Evolutionary conservation across 2,888 invertebrate genomes (phyloP).

Genomic region (Melipona beecheii): DNA sequence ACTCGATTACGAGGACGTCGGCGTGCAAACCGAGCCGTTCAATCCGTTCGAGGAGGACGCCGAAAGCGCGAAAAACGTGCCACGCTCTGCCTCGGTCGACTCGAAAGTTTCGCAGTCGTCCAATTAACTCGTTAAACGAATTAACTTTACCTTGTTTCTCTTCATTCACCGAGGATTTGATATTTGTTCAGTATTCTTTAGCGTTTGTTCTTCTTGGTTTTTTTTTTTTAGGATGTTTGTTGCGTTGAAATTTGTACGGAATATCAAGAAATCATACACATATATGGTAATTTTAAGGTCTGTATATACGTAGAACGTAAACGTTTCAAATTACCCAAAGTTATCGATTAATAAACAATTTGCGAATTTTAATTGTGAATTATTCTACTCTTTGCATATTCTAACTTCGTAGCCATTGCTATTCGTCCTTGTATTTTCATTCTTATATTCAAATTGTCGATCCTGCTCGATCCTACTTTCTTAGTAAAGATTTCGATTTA

Average conservation of each 20-base stretch:
- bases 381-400: neutral
- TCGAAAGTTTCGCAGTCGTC: slow-evolving; percentile 75
- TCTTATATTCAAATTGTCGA: neutral
- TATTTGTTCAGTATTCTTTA: slow-evolving; percentile 26
- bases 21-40: slow-evolving; percentile 82
- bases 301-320: neutral
- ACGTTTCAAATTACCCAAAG: neutral
- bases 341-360: neutral
- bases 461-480: neutral
- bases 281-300: neutral
- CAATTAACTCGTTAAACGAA: slow-evolving; percentile 37
- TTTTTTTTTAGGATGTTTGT: no score
- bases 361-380: neutral
- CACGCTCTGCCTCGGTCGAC: slow-evolving; percentile 75
- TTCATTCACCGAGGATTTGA: neutral
- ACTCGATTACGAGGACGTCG: slow-evolving; percentile 82
- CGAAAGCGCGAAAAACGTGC: slow-evolving; percentile 73
- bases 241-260: neutral
- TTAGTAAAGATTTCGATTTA: neutral
- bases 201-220: neutral
- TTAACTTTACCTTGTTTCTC: no score
- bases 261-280: neutral
- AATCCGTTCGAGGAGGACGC: slow-evolving; percentile 77
- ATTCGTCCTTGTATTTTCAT: neutral
- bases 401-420: neutral